These are phyloP conservation scores for Andrena hattorfiana DNA, from an alignment of 2,888 invertebrate species.

Conservation along the genomic window DNA sequence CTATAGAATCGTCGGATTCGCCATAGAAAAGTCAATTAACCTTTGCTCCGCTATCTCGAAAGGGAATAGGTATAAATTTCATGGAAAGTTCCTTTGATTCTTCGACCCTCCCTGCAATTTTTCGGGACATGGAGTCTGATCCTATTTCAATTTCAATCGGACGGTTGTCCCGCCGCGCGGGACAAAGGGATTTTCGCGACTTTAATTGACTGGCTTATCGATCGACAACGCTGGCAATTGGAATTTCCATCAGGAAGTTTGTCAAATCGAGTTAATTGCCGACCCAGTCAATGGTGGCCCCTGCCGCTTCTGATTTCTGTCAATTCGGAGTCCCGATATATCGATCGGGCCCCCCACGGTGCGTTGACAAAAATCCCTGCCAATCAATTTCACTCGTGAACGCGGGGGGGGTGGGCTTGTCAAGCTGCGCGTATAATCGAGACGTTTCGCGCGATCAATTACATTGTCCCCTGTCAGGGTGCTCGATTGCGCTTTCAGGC, in stretches of 20 bases:
- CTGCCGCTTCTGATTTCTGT: slow-evolving; percentile 33
- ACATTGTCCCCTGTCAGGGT: slow-evolving; percentile 41
- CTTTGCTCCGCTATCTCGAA: no score
- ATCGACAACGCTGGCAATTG: background rate
- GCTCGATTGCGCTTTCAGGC: slow-evolving; percentile 33
- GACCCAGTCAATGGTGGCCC: background rate
- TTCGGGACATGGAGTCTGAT: background rate
- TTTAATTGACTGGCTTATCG: slow-evolving; percentile 25
- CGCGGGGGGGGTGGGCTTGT: background rate
- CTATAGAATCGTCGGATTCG: no score
- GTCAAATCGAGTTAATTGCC: slow-evolving; percentile 44
- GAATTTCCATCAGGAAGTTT: slow-evolving; percentile 42
- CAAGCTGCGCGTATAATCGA: slow-evolving; percentile 40
- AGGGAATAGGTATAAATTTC: no score
- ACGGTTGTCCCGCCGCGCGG: background rate
- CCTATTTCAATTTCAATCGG: background rate
- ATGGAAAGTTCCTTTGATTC: no score
- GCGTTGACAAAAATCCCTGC: slow-evolving; percentile 37
- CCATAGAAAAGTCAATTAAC: no score
- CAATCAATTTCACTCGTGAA: slow-evolving; percentile 40
- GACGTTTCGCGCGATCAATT: slow-evolving; percentile 53
- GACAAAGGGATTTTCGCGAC: slow-evolving; percentile 29
- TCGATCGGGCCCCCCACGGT: background rate
- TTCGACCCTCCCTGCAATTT: background rate
- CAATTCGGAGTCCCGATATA: background rate